A percentile compares a stretch with the other conserved stretches of the same genome.
Conservation (phyloP, 2,113 vertebrate species). For the Dasyprocta punctata region DNA sequence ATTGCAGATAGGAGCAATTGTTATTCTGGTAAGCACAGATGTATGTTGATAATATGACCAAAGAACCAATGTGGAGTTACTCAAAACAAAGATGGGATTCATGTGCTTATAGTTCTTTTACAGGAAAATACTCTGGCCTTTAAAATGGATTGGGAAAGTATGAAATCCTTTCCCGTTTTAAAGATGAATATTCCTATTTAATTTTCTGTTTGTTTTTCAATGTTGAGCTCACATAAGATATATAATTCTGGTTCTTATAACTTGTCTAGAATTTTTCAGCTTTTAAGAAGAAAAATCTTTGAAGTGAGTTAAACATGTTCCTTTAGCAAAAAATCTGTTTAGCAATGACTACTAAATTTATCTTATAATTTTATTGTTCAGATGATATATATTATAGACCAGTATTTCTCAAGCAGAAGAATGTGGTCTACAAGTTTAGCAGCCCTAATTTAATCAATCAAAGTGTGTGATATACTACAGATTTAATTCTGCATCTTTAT, state of each 20-base stretch:
- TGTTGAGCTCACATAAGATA: conserved; percentile 16
- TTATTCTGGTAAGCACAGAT: conserved; percentile 1
- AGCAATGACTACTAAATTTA: conserved; percentile 8
- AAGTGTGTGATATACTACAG: neutral
- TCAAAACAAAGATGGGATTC: conserved; percentile 43
- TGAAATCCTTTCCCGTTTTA: neutral
- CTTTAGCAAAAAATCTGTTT: neutral
- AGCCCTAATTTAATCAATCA: neutral
- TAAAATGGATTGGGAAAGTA: neutral
- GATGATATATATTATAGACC: neutral
- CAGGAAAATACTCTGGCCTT: neutral
- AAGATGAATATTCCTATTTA: neutral
- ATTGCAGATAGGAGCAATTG: neutral
- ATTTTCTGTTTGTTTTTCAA: conserved; percentile 42
- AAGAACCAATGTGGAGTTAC: neutral
- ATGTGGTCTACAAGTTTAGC: neutral
- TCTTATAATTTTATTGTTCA: conserved; percentile 43
- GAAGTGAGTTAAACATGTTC: conserved; percentile 1
- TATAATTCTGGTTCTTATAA: neutral
- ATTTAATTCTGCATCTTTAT: conserved; percentile 41
- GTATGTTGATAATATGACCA: neutral
- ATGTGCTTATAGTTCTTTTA: neutral
- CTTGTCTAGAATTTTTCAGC: neutral
- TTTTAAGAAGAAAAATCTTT: neutral
- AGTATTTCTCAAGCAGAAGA: conserved; percentile 25